These are phyloP conservation scores for Sebastes schlegelii DNA, from an alignment of 2,113 vertebrate species.

Conservation along the genomic window DNA sequence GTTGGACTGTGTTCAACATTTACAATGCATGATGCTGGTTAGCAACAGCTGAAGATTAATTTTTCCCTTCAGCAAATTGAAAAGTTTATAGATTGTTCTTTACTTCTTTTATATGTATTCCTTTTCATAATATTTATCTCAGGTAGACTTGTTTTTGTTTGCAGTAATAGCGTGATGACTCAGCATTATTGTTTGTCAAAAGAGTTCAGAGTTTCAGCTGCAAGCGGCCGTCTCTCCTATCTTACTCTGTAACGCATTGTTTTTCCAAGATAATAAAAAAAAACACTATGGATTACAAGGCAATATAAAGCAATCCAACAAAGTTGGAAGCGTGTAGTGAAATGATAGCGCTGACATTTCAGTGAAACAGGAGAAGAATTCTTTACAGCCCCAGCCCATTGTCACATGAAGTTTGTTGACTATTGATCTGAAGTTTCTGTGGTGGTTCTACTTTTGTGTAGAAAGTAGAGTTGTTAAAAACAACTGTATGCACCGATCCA, in stretches of 20 bases:
- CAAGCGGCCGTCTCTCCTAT: background rate
- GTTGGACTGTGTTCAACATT: background rate
- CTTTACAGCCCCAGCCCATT: background rate
- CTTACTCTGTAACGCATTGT: background rate
- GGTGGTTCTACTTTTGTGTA: too few species aligned
- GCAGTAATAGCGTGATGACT: background rate
- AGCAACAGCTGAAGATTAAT: background rate
- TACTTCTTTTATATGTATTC: background rate
- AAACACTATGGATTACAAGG: background rate
- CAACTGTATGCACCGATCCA: too few species aligned
- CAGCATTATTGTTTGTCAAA: background rate
- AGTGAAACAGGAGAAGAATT: background rate
- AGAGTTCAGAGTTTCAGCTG: background rate
- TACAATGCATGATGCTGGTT: too few species aligned
- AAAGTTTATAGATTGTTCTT: background rate
- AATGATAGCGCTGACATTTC: background rate
- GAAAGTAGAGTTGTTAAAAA: too few species aligned
- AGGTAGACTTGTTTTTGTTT: background rate
- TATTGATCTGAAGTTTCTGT: too few species aligned
- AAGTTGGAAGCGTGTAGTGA: background rate
- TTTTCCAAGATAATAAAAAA: background rate
- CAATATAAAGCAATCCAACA: background rate
- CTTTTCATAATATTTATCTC: background rate
- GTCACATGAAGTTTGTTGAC: too few species aligned
- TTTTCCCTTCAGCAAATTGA: background rate